Base-by-base conservation (phyloP, 2,888 invertebrate genomes). In the Thumatha senex region DNA sequence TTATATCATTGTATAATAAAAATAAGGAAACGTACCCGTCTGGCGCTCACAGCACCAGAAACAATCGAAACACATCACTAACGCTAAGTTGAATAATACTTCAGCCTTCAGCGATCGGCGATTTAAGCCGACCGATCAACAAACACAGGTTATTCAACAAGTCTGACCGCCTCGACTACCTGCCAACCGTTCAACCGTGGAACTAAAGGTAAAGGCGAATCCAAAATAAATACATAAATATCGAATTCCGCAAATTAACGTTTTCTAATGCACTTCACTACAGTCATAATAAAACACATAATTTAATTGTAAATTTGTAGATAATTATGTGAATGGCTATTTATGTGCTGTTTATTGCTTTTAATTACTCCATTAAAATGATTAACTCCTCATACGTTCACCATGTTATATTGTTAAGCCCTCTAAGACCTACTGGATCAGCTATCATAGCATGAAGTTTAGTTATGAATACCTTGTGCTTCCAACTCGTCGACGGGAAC, bases 401-500 rank as follows among this genome's bases (percentile, higher is more conserved):
- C 0, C 11, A 3, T 38, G 14, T 35, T 2, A 7, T 13, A 36
- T 4, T n/a, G 13, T 31, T 40, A 24, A 8, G 40, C 31, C 10
- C 30, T 8, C 8, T 29, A 10, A 34, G 11, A 11, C 7, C 12
- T 11, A 31, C n/a, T 11, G 12, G 30, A 40, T 31, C 15, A 24
- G n/a, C 12, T 33, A 40, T 18, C 14, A 14, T 14, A 14, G 11
- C 14, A 40, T 30, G n/a, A 29, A 18, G 40, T 13, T 34, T 33
- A 34, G 29, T 13, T 40, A 7, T 34, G 9, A 56, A 95, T 94
- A 81, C 98, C 98, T 86, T 98, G 96, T 54, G 95, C 93, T 81
- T 98, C 97, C 46, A 99, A 94, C 78, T 97, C 97, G 75, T 99
- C 98, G 24, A 99, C 96, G 10, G 98, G 98, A 56, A 98, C 95